Conservation (phyloP, 2,113 vertebrate species). For the Menidia beryllina region DNA sequence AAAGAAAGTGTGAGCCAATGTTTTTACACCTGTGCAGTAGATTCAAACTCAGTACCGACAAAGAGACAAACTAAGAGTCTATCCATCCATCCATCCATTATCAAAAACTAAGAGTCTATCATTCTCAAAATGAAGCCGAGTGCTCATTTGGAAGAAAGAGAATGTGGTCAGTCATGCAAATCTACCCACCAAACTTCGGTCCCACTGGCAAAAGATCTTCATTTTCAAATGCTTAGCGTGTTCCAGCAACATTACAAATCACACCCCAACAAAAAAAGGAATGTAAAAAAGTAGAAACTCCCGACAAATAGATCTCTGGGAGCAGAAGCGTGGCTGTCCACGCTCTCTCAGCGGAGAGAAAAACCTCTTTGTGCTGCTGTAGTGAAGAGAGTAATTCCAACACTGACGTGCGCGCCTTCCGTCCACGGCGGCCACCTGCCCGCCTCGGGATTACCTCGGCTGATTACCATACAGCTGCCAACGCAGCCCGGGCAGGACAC, state of each 20-base stretch:
- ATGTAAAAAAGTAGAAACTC: neutral
- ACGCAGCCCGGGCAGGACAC: slow-evolving; percentile 12
- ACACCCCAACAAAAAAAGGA: neutral
- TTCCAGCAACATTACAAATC: slow-evolving; percentile 67
- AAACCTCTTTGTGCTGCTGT: slow-evolving; percentile 17
- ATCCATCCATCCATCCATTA: too few relatives aligned
- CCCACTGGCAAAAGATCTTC: slow-evolving; percentile 86
- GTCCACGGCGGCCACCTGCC: slow-evolving; percentile 68
- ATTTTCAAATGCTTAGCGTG: slow-evolving; percentile 74
- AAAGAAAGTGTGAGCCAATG: too few relatives aligned
- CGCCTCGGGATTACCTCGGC: slow-evolving; percentile 59
- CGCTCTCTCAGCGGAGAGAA: slow-evolving; percentile 5
- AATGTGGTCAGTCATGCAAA: neutral
- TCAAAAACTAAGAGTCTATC: too few relatives aligned
- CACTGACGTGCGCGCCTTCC: slow-evolving; percentile 44
- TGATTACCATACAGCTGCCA: slow-evolving; percentile 89
- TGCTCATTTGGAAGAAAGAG: neutral
- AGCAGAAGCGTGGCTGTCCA: slow-evolving; percentile 16
- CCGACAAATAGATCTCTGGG: slow-evolving; percentile 5
- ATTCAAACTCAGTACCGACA: too few relatives aligned
- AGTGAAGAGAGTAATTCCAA: slow-evolving; percentile 43
- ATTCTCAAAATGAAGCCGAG: neutral
- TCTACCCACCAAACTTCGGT: slow-evolving; percentile 85
- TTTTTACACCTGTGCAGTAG: too few relatives aligned
- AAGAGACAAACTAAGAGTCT: too few relatives aligned